These are phyloP conservation scores for Stenurella melanura DNA, from an alignment of 2,888 invertebrate genomes.

Conservation along the genomic window DNA sequence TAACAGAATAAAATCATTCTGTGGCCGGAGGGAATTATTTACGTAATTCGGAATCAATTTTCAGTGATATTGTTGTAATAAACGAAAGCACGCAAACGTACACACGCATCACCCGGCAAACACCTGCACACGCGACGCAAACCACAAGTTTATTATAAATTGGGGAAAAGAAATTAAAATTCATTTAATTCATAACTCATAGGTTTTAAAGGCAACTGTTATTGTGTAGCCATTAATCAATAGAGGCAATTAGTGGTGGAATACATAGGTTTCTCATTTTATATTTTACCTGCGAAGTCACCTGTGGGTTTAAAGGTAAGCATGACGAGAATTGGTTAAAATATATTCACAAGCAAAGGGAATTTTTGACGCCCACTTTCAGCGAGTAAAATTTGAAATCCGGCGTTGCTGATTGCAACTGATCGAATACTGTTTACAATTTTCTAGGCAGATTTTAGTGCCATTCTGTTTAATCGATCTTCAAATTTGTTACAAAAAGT, in stretches of 20 bases:
- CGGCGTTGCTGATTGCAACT: too few species aligned
- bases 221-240: slow-evolving; percentile 26
- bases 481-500: too few species aligned
- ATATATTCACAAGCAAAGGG: too few species aligned
- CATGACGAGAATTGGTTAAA: too few species aligned
- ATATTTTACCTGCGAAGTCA: slow-evolving; percentile 12
- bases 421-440: too few species aligned
- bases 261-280: neutral
- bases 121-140: slow-evolving; percentile 34
- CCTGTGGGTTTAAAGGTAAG: slow-evolving; percentile 11
- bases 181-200: slow-evolving; percentile 24
- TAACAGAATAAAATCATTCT: slow-evolving; percentile 50
- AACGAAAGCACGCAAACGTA: slow-evolving; percentile 33
- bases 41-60: slow-evolving; percentile 61
- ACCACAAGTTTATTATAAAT: slow-evolving; percentile 21
- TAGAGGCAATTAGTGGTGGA: slow-evolving; percentile 21
- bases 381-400: too few species aligned
- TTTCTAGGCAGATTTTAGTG: too few species aligned
- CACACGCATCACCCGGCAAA: slow-evolving; percentile 29
- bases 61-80: slow-evolving; percentile 52
- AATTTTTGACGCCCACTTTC: too few species aligned
- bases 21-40: slow-evolving; percentile 56
- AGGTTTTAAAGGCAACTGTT: slow-evolving; percentile 10
- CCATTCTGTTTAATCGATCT: too few species aligned
- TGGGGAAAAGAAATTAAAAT: slow-evolving; percentile 20